Base-by-base conservation (phyloP, 2,888 invertebrate genomes). In the Philonicus albiceps region DNA sequence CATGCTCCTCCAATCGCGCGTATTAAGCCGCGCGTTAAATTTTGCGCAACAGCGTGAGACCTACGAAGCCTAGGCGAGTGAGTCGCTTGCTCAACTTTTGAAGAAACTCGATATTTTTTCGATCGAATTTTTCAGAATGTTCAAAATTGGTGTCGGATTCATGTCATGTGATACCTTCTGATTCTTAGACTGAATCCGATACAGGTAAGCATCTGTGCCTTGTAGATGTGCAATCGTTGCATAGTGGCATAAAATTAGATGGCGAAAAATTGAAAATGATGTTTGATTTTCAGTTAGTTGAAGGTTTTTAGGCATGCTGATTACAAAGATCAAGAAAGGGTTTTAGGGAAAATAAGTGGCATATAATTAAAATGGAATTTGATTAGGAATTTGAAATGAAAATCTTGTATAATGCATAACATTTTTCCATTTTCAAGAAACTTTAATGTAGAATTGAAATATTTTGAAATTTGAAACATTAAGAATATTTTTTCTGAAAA, bases 91-190 rank as follows among this genome's bases (percentile, higher is more conserved):
- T n/a, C 76, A 76, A 76, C 76, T 76, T 19, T 34, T 30, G 74
- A 74, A 74, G 76, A 76, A 76, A 76, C 76, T 76, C 76, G 76
- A 76, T 76, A 76, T 76, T 76, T 76, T 76, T 6, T 76, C 22
- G 76, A 76, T 76, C 43, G 64, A 64, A 76, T 40, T 22, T 76
- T 76, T 76, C 19, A 76, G 76, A 40, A 76, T 19, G 76, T 37
- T 34, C 34, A n/a, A 75, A 75, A 75, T 31, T 75, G 75, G 75
- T 75, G 75, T 75, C 75, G 34, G 19, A 75, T 75, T 75, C 34
- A 34, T 75, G 75, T 75, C 27, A 75, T 27, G 75, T 4, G 75
- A 75, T 75, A 75, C 19, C 75, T 34, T 75, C 34, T 34, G 31
- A 75, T 31, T n/a, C 34, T n/a, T n/a, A 19, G 37, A 16, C 27